These are phyloP conservation scores for Chauna torquata DNA, from an alignment of 2,113 vertebrate genomes.

Conservation along the genomic window DNA sequence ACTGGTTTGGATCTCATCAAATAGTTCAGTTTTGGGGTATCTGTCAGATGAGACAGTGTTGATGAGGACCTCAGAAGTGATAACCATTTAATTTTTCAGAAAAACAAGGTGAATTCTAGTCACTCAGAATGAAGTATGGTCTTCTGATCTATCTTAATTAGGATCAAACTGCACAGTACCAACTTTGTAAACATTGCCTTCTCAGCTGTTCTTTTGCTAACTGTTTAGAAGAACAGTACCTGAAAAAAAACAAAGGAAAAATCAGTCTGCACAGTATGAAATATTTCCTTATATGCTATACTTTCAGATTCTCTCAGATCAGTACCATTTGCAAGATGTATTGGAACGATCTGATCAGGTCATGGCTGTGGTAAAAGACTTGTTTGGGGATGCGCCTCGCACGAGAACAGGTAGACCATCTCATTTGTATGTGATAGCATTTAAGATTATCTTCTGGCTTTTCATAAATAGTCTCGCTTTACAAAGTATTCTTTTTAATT, in stretches of 20 bases:
- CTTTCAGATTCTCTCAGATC: slow-evolving; percentile 88
- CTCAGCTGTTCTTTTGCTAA: neutral
- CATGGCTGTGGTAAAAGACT: slow-evolving; percentile 84
- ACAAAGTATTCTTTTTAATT: neutral
- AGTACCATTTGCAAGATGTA: slow-evolving; percentile 86
- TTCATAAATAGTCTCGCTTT: neutral
- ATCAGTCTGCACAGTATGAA: neutral
- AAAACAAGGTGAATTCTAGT: neutral
- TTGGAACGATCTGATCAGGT: slow-evolving; percentile 85
- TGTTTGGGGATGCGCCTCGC: slow-evolving; percentile 84
- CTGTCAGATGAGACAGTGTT: neutral
- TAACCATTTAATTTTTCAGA: neutral
- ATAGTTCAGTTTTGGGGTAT: neutral
- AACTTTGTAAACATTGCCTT: neutral
- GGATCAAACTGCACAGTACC: neutral
- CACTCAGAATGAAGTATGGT: neutral
- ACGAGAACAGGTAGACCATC: slow-evolving; percentile 82
- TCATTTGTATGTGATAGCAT: neutral
- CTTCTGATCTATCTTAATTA: neutral
- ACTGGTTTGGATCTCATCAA: neutral
- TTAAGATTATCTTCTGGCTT: neutral
- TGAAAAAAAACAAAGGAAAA: neutral
- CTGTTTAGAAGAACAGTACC: neutral
- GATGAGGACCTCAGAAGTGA: neutral
- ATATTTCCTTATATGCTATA: neutral